phyloP scores from a whole-genome alignment of 2,797 vertebrate species.

The Rhadinocentrus ornatus region DNA sequence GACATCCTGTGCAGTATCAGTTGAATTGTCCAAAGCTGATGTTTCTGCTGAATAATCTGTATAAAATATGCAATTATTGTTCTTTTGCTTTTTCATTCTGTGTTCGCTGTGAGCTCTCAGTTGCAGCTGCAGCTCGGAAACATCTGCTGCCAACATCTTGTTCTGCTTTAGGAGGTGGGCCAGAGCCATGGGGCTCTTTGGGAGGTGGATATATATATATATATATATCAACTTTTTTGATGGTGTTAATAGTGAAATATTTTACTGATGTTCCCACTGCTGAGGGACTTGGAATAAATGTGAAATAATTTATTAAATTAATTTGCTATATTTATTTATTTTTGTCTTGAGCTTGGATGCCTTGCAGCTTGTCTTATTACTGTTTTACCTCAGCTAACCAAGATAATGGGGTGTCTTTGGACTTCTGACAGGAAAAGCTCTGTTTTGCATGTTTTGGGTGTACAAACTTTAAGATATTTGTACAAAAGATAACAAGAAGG shows the following conservation, averaged over 20 bases:
- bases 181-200: conserved; percentile 36
- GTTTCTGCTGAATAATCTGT: conserved; percentile 25
- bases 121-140: conserved; percentile 14
- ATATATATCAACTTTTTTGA: conserved; percentile 65
- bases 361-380: not conserved
- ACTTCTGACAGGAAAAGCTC: not conserved
- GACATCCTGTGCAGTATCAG: conserved; percentile 16
- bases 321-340: conserved; percentile 34
- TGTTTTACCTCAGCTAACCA: not conserved
- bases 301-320: conserved; percentile 81
- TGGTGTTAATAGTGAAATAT: conserved; percentile 70
- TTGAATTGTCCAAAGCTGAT: conserved; percentile 5
- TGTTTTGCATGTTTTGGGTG: not conserved
- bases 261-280: conserved; percentile 60
- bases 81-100: conserved; percentile 26
- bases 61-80: conserved; percentile 11
- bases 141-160: conserved; percentile 17
- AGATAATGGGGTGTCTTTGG: not conserved
- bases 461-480: not conserved
- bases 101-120: conserved; percentile 1
- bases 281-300: conserved; percentile 77
- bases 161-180: conserved; percentile 32
- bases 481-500: not conserved
- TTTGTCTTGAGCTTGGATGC: conserved; percentile 7
- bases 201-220: conserved; percentile 38